Conservation (phyloP, 2,888 invertebrate genomes). For the Drosophila cracens region DNA sequence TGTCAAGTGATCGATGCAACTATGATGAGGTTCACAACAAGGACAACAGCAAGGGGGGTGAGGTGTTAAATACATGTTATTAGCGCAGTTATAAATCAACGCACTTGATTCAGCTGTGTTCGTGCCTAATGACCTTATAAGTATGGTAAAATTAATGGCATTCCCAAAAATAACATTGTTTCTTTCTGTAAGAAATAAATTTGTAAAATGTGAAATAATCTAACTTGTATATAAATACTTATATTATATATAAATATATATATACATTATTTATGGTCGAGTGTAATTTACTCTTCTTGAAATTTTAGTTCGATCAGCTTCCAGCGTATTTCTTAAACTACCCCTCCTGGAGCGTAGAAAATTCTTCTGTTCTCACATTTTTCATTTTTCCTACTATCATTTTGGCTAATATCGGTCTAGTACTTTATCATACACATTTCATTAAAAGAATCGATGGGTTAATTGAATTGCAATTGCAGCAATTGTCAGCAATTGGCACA, state of each 20-base stretch:
- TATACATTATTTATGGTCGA: neutral
- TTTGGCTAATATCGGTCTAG: neutral
- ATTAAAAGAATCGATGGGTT: fast-evolving
- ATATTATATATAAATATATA: neutral
- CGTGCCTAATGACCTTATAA: slow-evolving; percentile 70
- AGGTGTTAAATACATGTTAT: slow-evolving; percentile 59
- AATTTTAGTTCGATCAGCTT: neutral
- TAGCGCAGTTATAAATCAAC: slow-evolving; percentile 61
- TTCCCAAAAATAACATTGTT: slow-evolving; percentile 2
- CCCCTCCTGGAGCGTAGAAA: too few relatives aligned
- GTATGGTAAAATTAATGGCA: slow-evolving; percentile 64
- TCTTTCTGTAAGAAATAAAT: neutral
- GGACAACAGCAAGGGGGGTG: neutral
- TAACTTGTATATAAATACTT: neutral
- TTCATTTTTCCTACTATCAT: fast-evolving
- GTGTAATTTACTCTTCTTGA: neutral
- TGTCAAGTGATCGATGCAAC: slow-evolving; percentile 73
- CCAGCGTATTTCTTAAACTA: neutral
- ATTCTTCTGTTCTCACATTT: too few relatives aligned
- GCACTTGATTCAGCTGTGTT: slow-evolving; percentile 29
- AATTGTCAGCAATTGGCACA: neutral
- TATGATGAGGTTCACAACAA: slow-evolving; percentile 21
- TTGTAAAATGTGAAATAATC: neutral
- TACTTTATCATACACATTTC: neutral
- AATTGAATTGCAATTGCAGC: too few relatives aligned